Percentiles rank a stretch among this genome's conserved stretches.
These are phyloP conservation scores for Procapra przewalskii DNA, from an alignment of 2,113 vertebrate species.

Conservation along the genomic window DNA sequence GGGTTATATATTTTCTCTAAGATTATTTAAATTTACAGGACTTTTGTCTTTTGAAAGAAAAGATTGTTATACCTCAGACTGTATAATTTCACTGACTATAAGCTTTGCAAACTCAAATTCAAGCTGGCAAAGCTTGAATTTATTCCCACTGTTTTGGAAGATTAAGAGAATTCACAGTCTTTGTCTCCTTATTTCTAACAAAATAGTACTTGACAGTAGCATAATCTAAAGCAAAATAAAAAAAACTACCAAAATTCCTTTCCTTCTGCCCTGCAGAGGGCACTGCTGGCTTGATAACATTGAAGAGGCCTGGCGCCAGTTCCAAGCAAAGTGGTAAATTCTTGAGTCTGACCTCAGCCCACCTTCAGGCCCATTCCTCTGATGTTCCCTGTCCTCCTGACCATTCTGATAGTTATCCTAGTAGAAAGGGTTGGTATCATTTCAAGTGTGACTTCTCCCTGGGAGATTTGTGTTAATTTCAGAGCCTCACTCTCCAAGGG, in stretches of 20 bases:
- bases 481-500: background rate
- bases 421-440: background rate
- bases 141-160: background rate
- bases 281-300: background rate
- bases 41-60: background rate
- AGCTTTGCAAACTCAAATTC: background rate
- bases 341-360: background rate
- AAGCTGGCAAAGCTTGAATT: background rate
- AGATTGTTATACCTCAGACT: background rate
- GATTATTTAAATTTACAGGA: background rate
- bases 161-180: background rate
- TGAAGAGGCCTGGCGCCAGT: too few relatives aligned
- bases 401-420: background rate
- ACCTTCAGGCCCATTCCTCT: too few relatives aligned
- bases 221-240: background rate
- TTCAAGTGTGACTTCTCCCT: background rate
- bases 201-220: background rate
- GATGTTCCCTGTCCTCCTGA: background rate
- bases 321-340: background rate
- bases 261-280: background rate
- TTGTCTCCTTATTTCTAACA: background rate
- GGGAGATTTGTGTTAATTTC: background rate
- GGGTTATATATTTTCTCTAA: background rate
- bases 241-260: background rate
- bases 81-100: background rate